Percentiles rank a stretch among this genome's conserved stretches.
Evolutionary conservation across 2,888 invertebrate genomes (phyloP).

Genomic region (Gymnoscelis rufifasciata): DNA sequence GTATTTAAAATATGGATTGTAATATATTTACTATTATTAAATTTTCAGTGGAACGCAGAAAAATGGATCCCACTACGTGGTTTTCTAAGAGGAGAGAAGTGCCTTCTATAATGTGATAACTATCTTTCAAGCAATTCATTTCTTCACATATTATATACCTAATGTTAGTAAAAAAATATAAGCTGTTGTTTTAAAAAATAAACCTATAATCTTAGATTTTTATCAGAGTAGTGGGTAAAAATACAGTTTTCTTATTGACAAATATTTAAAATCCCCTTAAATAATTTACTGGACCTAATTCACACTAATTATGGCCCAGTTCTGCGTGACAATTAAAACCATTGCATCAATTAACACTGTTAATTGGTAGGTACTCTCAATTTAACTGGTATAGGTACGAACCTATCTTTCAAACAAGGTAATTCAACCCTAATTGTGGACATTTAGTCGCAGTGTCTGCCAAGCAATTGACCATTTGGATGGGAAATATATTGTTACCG

Average conservation of each 20-base stretch:
- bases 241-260: too few species aligned
- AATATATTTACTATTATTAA: not conserved
- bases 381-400: constrained; percentile 14
- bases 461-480: constrained; percentile 22
- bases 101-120: constrained; percentile 3
- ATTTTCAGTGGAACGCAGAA: constrained; percentile 49
- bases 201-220: too few species aligned
- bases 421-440: constrained; percentile 29
- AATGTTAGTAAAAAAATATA: too few species aligned
- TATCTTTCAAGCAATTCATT: too few species aligned
- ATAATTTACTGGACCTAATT: too few species aligned
- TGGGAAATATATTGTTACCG: constrained; percentile 7
- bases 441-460: constrained; percentile 22
- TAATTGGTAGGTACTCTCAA: constrained; percentile 17
- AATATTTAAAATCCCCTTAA: too few species aligned
- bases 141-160: too few species aligned
- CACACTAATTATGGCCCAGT: constrained; percentile 16
- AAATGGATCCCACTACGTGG: constrained; percentile 53
- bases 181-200: too few species aligned
- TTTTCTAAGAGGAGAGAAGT: constrained; percentile 45
- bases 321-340: constrained; percentile 25
- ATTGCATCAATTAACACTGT: constrained; percentile 31
- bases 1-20: not conserved
- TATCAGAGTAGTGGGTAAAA: too few species aligned
- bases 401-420: constrained; percentile 14